A percentile compares a stretch with the other conserved stretches of the same genome.
Conservation (phyloP, 2,888 invertebrate species). For the Seladonia tumulorum region DNA sequence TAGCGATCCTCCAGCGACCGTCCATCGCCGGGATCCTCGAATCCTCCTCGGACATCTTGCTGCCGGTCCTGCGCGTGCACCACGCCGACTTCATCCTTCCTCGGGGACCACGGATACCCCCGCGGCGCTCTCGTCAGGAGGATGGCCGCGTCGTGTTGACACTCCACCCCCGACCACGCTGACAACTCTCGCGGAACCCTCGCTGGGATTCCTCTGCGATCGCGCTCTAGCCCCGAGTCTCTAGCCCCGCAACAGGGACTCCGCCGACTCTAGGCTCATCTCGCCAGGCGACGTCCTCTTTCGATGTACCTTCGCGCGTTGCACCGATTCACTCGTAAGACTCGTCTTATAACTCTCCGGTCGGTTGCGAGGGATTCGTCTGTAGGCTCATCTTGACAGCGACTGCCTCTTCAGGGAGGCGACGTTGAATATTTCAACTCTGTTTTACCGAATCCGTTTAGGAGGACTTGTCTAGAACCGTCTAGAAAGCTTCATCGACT, state of each 20-base stretch:
- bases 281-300: not conserved
- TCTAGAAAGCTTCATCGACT: not conserved
- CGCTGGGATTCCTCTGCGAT: not conserved
- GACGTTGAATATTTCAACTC: not conserved
- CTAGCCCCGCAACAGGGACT: not conserved
- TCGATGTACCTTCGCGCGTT: not conserved
- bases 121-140: not conserved
- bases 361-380: not conserved
- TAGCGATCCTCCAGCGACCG: not conserved
- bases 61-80: conserved; percentile 46
- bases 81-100: conserved; percentile 43
- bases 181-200: not conserved
- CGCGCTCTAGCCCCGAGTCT: not conserved
- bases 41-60: conserved; percentile 16
- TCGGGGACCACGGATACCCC: not conserved
- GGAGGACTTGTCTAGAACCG: not conserved
- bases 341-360: not conserved
- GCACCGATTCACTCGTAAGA: not conserved
- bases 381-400: not conserved
- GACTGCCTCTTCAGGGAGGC: not conserved
- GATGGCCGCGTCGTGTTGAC: not conserved
- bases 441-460: not conserved
- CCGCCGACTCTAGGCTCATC: not conserved
- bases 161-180: not conserved
- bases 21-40: not conserved